Evolutionary conservation across 2,888 invertebrate species (phyloP).

Genomic region (Campoletis raptor): DNA sequence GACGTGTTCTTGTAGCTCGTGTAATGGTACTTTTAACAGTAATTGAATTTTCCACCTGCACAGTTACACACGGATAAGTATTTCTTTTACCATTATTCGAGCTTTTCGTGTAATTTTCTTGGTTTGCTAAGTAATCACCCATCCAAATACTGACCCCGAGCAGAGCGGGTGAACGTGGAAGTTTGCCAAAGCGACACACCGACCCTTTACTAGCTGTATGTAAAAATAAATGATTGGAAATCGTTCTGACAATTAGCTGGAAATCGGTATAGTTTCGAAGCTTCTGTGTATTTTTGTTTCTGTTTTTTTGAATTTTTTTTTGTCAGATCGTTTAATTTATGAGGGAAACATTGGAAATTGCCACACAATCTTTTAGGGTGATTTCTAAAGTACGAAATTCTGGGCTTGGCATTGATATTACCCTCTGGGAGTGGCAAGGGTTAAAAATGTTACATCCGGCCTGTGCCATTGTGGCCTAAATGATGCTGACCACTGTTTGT

Average conservation of each 20-base stretch:
- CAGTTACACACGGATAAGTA: not conserved
- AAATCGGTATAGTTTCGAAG: not conserved
- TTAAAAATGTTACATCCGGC: slow-evolving; percentile 50
- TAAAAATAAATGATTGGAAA: not conserved
- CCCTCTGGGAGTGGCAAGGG: slow-evolving; percentile 41
- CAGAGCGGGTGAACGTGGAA: not conserved
- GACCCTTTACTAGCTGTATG: not conserved
- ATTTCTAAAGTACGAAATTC: slow-evolving; percentile 34
- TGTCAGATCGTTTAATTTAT: slow-evolving; percentile 28
- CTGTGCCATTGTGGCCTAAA: slow-evolving; percentile 38
- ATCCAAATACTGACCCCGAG: not conserved
- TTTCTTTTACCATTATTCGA: not conserved
- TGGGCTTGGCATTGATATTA: slow-evolving; percentile 54
- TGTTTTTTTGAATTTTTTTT: no score
- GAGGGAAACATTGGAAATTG: slow-evolving; percentile 3
- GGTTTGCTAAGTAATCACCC: not conserved
- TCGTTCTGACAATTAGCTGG: not conserved
- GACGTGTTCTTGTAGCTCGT: not conserved
- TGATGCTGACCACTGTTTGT: slow-evolving; percentile 41
- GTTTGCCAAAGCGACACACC: not conserved
- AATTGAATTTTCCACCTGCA: not conserved
- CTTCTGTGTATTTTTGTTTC: slow-evolving; percentile 3
- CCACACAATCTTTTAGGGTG: slow-evolving; percentile 4
- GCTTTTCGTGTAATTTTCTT: not conserved
- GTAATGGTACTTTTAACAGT: not conserved